Evolutionary conservation across 1,140 invertebrate genomes (phyloP), one percentile per base, ranked within the genome.

Genomic region (Drosophila mauritiana): DNA sequence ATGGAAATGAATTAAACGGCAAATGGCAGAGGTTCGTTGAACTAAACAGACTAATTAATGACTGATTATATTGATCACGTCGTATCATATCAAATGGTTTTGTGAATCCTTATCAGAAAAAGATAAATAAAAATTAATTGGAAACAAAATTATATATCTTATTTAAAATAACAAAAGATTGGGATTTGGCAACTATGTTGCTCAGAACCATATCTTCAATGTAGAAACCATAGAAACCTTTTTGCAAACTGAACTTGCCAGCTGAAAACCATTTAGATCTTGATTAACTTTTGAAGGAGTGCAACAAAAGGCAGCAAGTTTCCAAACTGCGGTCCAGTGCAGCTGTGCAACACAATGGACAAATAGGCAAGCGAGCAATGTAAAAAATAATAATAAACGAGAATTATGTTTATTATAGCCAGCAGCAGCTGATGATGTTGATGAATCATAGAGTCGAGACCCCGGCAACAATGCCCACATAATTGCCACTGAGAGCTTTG

Each of bases 401-500:
- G 39, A 70, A 57, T 70, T 70, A 70, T 70, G 51, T 70, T 70
- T 70, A 70, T 70, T 70, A 70, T 70, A 25, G 51, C 34, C 67
- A 67, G 59, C 46, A 65, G 62, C 48, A 70, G 58, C 72, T 74
- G 72, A 74, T 74, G 70, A 64, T 74, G 72, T 74, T 74, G 69
- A 64, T 70, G 67, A 70, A 70, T 70, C 67, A 74, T 74, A 74
- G 55, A 74, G 57, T 73, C 70, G 72, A 51, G 70, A 42, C 51
- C 69, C 25, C 37, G 51, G 51, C 58, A 75, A 76, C 73, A 76
- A 76, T 76, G 72, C 73, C 72, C 72, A 75, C 73, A 75, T 76
- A 76, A 76, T 76, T 75, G 72, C 73, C 73, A 75, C 59, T 39
- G 69, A 73, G 69, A 72, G 73, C 53, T 75, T 56, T 57, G 73